Percentiles rank a stretch among this genome's conserved stretches.
Evolutionary conservation across 92 coral and sea anemone genomes (phyloP).

Genomic region (Zoanthus solanderi): DNA sequence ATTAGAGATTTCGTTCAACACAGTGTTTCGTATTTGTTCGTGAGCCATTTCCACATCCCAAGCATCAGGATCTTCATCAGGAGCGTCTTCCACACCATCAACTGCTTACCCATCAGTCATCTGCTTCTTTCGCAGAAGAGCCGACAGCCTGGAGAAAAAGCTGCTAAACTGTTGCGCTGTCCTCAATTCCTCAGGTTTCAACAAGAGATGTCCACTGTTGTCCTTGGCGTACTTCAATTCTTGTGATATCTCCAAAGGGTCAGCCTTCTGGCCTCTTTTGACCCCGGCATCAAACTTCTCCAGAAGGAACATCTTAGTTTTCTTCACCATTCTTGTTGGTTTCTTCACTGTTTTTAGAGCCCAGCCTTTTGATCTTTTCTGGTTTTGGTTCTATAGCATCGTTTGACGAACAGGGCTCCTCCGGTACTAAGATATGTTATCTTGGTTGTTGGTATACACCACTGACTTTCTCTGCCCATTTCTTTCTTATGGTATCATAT

Average conservation of each 20-base stretch:
- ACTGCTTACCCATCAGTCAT: not conserved
- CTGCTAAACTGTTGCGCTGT: conserved; percentile 44
- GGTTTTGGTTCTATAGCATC: not conserved
- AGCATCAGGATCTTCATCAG: not conserved
- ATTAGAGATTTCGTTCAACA: not conserved
- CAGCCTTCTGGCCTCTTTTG: conserved; percentile 38
- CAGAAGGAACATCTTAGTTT: conserved; percentile 34
- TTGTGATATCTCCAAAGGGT: conserved; percentile 36
- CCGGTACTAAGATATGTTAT: not conserved
- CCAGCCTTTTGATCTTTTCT: conserved; percentile 40
- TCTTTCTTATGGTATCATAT: conserved; percentile 50
- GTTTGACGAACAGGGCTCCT: not conserved
- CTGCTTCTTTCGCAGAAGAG: not conserved
- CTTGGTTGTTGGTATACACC: conserved; percentile 6
- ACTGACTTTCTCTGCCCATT: conserved; percentile 53
- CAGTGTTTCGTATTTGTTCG: not conserved
- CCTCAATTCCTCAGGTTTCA: conserved; percentile 49
- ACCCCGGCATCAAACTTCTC: conserved; percentile 46
- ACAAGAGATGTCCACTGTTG: conserved; percentile 29
- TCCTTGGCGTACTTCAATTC: conserved; percentile 56
- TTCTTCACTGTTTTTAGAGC: conserved; percentile 49
- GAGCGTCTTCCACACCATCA: no score
- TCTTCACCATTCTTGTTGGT: conserved; percentile 40
- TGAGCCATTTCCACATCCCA: conserved; percentile 15
- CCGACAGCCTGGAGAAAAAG: conserved; percentile 47